phyloP scores from a whole-genome alignment of 1,140 invertebrate species.

The Chironomus striatipennis region DNA sequence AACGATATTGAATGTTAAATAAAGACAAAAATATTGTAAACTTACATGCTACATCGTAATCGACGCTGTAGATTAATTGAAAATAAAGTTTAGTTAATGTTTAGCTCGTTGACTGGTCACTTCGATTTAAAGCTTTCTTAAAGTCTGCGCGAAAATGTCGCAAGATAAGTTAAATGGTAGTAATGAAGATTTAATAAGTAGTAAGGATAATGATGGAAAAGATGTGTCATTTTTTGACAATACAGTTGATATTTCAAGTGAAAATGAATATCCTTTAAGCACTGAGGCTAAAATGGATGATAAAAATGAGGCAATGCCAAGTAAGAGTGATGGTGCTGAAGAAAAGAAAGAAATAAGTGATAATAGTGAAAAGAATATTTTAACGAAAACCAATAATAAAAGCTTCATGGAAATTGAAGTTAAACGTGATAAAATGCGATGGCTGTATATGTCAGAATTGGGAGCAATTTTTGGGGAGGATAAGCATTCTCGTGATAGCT shows the following conservation, averaged over 20 bases:
- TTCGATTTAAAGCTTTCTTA: not conserved
- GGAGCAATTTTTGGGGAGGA: slow-evolving; percentile 38
- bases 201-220: not conserved
- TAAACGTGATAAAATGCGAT: slow-evolving; percentile 38
- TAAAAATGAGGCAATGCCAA: not conserved
- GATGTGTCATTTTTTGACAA: not conserved
- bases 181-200: not conserved
- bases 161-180: not conserved
- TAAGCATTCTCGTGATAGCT: slow-evolving; percentile 38
- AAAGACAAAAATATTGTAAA: slow-evolving; percentile 22
- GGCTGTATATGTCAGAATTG: slow-evolving; percentile 40
- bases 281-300: not conserved
- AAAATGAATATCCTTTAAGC: not conserved
- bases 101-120: slow-evolving; percentile 15
- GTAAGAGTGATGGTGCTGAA: not conserved
- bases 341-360: not conserved
- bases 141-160: not conserved
- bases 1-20: slow-evolving; percentile 22
- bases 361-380: not conserved
- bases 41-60: not conserved
- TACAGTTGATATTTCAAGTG: not conserved
- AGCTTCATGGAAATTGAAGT: slow-evolving; percentile 41
- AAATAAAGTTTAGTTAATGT: slow-evolving; percentile 15
- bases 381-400: slow-evolving; percentile 29
- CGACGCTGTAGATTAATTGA: slow-evolving; percentile 16